phyloP scores from a whole-genome alignment of 2,888 invertebrate species.

The Harpagoxenus sublaevis region DNA sequence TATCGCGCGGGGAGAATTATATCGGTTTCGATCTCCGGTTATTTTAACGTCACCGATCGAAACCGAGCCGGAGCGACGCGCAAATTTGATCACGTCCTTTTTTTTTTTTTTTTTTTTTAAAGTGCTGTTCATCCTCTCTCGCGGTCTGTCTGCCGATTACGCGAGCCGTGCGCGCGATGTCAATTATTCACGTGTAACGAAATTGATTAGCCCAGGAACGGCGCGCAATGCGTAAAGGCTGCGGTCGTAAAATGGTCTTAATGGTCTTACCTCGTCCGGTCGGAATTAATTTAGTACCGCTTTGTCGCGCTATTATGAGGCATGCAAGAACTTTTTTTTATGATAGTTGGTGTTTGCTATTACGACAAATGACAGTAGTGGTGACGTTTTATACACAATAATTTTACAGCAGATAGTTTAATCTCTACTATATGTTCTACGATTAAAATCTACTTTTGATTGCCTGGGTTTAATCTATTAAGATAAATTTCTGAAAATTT shows the following conservation, averaged over 20 bases:
- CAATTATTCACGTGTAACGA: constrained; percentile 50
- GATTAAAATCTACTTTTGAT: neutral
- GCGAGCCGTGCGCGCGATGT: constrained; percentile 20
- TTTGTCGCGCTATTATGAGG: constrained; percentile 34
- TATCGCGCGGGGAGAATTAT: neutral
- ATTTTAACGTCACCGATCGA: constrained; percentile 35
- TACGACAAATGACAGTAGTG: neutral
- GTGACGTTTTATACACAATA: neutral
- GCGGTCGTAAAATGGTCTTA: constrained; percentile 47
- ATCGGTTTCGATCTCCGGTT: constrained; percentile 19
- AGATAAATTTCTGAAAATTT: neutral
- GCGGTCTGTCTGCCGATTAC: constrained; percentile 45
- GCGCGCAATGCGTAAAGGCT: constrained; percentile 35
- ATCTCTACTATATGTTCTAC: neutral
- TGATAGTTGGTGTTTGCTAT: constrained; percentile 13
- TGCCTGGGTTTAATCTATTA: neutral
- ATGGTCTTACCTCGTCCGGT: constrained; percentile 42
- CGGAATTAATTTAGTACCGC: constrained; percentile 41
- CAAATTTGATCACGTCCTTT: constrained; percentile 25
- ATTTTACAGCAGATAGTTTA: neutral
- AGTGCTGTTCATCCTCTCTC: constrained; percentile 42
- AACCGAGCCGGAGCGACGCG: constrained; percentile 19
- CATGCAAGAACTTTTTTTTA: constrained; percentile 29
- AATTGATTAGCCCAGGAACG: constrained; percentile 42
- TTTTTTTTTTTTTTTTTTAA: constrained; percentile 35